These are phyloP conservation scores for Epicampocera succincta DNA, from an alignment of 2,888 invertebrate genomes.

Conservation along the genomic window DNA sequence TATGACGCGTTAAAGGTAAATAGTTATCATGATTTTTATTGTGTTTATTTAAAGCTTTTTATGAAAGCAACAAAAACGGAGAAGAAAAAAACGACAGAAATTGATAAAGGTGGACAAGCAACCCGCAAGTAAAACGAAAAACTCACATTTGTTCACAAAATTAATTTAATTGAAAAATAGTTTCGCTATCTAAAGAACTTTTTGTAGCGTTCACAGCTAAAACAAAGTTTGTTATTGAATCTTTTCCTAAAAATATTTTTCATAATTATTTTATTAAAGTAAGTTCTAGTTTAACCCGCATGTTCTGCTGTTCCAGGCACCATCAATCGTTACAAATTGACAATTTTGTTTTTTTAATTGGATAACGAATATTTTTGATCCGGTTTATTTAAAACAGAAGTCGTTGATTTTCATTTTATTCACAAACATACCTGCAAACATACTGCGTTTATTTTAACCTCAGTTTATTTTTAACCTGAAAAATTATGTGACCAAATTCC, in stretches of 20 bases:
- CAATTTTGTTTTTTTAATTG: conserved; percentile 54
- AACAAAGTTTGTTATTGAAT: background rate
- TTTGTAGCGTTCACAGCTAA: background rate
- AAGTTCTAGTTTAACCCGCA: background rate
- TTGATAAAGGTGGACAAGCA: background rate
- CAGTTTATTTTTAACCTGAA: conserved; percentile 26
- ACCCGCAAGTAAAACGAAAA: background rate
- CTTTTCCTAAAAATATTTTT: conserved; percentile 10
- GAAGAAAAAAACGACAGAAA: background rate
- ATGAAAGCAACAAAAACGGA: background rate
- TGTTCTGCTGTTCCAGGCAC: background rate
- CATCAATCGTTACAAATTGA: conserved; percentile 59
- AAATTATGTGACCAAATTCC: conserved; percentile 48
- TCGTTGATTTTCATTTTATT: conserved; percentile 22
- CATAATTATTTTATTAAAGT: conserved; percentile 30
- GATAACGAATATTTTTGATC: conserved; percentile 43
- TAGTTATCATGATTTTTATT: background rate
- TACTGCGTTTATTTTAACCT: background rate
- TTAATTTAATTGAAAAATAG: background rate
- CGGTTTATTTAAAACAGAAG: conserved; percentile 4
- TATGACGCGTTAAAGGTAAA: conserved; percentile 40
- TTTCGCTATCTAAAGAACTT: background rate
- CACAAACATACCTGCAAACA: background rate
- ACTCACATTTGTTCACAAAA: background rate
- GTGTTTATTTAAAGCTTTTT: background rate